Base-by-base conservation (phyloP, 2,888 invertebrate species). In the Nomada goodeniana region DNA sequence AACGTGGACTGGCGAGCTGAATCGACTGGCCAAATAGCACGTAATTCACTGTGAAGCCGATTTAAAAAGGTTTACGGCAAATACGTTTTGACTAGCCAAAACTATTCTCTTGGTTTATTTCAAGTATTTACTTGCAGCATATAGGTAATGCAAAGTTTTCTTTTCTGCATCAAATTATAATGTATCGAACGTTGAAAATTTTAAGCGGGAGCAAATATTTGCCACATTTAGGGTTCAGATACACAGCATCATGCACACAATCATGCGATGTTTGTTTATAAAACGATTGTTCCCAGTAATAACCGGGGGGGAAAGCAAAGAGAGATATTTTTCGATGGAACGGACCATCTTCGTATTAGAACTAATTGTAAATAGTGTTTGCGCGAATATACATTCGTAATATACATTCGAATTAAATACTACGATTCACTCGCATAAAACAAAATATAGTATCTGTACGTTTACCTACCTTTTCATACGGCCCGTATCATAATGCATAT, bases 161-260 rank as follows among this genome's bases (percentile, higher is more conserved):
- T 80, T 65, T 42, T 61, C 18, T 29, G 9, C 50, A 77, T 44
- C 18, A 84, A 75, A 55, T 75, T 64, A 68, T 63, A 20, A 18
- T 18, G 20, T 53, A 9, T 20, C 18, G 9, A 15, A 1, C 52
- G n/a, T n/a, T 53, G 2, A 53, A 18, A 53, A 36, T 36, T 36
- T 63, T 63, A 71, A 73, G 52, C 36, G 73, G 11, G 52, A 52
- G 26, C 26, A 11, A n/a, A 53, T 9, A 60, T 59, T 60, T 50
- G 15, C 26, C 7, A 47, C 5, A 9, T 42, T 60, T 36, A n/a
- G 13, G 18, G n/a, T 11, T 76, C 20, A 36, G n/a, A n/a, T 18
- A 9, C n/a, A 15, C n/a, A 9, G n/a, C 36, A 13, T n/a, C 15
- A 2, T 3, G 18, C 3, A 36, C 36, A 36, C 36, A 36, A 13